Evolutionary conservation across 2,888 invertebrate genomes (phyloP).

Genomic region (Dromius quadrimaculatus): DNA sequence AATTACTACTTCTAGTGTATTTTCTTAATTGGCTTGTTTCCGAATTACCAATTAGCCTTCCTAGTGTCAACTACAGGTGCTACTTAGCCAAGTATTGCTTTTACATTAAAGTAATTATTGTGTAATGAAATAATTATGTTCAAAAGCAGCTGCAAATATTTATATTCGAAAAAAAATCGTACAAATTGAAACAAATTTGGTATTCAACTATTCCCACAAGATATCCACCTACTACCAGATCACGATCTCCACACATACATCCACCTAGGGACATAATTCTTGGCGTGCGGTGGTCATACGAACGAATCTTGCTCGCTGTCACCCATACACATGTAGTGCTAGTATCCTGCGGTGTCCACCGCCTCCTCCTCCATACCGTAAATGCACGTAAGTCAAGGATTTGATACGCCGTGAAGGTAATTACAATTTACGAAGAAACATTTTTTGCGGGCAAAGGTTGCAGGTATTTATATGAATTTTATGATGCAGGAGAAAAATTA

Average conservation of each 20-base stretch:
- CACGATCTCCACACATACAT: constrained; percentile 1
- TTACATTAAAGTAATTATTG: too few relatives aligned
- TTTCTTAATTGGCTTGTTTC: constrained; percentile 33
- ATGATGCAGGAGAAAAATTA: neutral
- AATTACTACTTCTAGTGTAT: constrained; percentile 13
- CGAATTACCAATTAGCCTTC: constrained; percentile 32
- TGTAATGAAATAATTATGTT: too few relatives aligned
- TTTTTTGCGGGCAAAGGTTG: too few relatives aligned
- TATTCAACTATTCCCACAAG: constrained; percentile 1
- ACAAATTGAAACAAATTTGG: constrained; percentile 1
- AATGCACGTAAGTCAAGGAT: neutral
- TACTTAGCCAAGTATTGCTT: neutral
- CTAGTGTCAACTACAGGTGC: constrained; percentile 9
- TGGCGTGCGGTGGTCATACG: neutral
- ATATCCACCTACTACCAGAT: neutral
- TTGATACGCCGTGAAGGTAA: constrained; percentile 2
- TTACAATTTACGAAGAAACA: constrained; percentile 16
- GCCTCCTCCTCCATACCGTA: too few relatives aligned
- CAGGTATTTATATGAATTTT: neutral
- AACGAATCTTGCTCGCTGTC: constrained; percentile 32
- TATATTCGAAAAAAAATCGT: neutral
- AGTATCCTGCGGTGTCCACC: neutral
- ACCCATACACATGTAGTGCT: constrained; percentile 15
- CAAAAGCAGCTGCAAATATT: too few relatives aligned
- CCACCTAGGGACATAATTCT: neutral